Base-by-base conservation (phyloP, 2,113 vertebrate species). In the Marmota flaviventris region DNA sequence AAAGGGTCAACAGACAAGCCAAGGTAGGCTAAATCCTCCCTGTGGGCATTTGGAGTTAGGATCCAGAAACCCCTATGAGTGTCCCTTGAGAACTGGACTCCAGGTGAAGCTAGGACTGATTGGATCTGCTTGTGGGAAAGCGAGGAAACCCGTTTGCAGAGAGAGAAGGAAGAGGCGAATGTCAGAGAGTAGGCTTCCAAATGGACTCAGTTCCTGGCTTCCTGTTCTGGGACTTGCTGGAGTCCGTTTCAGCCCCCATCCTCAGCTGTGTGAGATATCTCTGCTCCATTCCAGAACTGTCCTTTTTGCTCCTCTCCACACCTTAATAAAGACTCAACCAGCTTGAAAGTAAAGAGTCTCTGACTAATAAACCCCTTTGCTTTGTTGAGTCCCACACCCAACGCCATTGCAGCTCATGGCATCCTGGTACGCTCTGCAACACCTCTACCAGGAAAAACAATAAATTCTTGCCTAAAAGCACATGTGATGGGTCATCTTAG, bases 121-220 rank as follows among this genome's bases (percentile, higher is more conserved):
- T 51, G 51, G 14, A 20, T 65, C 18, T 56, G n/a, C 32, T 5
- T 13, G 0, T 1, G 9, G 7, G 45, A 34, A 24, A n/a, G 22
- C 0, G 0, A 61, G 48, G 48, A 48, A 79, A 12, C 16, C 56
- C 53, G 32, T 20, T 6, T 32, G 42, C 25, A 12, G 73, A 56
- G 86, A 53, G 45, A n/a, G 24, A 22, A 61, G 83, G 78, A n/a
- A 4, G 58, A 77, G n/a, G 39, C 7, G 8, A 37, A 18, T n/a
- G 25, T 24, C 12, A n/a, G 24, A 53, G 4, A 42, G 27, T 22
- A 24, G 34, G 16, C 85, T 88, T 76, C 53, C 45, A 69, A 37
- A 45, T 9, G 20, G 27, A 8, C 75, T 83, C 27, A 29, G 58
- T 20, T 37, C 51, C 14, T 0, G 8, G 70, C 10, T 32, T 45